phyloP scores from a whole-genome alignment of 2,113 vertebrate genomes.

The Pelecanoides urinatrix region DNA sequence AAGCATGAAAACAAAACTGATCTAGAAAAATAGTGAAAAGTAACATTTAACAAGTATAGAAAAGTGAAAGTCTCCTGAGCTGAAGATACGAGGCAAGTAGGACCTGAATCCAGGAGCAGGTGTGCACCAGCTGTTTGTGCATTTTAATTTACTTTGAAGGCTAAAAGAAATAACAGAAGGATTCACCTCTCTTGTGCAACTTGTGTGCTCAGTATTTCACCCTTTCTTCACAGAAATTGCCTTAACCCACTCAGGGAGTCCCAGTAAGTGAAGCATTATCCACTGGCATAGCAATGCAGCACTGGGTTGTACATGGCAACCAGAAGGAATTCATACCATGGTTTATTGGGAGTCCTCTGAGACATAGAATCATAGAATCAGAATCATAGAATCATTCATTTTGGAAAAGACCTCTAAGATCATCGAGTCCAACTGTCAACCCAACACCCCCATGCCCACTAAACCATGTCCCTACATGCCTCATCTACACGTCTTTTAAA shows the following conservation, averaged over 20 bases:
- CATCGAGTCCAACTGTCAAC: too few species aligned
- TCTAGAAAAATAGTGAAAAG: background rate
- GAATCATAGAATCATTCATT: too few species aligned
- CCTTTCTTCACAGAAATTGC: background rate
- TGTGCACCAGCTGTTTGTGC: background rate
- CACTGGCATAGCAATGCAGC: background rate
- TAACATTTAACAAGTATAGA: background rate
- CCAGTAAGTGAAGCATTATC: background rate
- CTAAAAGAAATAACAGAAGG: background rate
- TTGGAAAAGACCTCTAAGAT: too few species aligned
- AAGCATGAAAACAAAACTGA: background rate
- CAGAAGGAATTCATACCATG: background rate
- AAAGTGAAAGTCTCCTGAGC: background rate
- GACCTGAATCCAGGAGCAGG: background rate
- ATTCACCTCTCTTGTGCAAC: background rate
- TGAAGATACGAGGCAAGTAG: background rate
- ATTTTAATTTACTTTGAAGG: background rate
- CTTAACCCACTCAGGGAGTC: background rate
- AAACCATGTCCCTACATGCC: too few species aligned
- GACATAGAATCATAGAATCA: background rate
- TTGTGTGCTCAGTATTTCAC: background rate
- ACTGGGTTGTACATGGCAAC: fast-evolving
- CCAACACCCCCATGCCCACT: too few species aligned
- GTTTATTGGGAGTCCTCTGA: background rate
- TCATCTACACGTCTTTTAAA: too few species aligned